Base-by-base conservation (phyloP, 2,888 invertebrate genomes). In the Sphecodes monilicornis region DNA sequence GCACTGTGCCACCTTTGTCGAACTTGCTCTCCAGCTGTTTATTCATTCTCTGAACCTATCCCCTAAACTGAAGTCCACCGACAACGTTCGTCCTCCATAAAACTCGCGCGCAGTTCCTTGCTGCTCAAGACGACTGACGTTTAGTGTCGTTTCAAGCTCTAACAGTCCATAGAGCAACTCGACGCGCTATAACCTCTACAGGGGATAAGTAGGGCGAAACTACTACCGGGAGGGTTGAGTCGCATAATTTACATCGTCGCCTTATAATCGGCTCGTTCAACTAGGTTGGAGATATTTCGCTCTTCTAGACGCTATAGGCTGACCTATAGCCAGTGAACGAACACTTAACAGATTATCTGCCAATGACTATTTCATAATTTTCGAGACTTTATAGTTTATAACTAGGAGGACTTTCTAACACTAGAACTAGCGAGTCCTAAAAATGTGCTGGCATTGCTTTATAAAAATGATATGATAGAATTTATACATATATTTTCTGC, bases 211-310 rank as follows among this genome's bases (percentile, higher is more conserved):
- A 60, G 57, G n/a, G 57, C 57, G 57, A 13, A 26, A 16, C 57
- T 60, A 29, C 57, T 29, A 29, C 57, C n/a, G 13, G 16, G 57
- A 13, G 43, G 57, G 57, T 29, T 29, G 1, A 29, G 26, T 60
- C 57, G 57, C 57, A 60, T 60, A n/a, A 60, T 26, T 60, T 60
- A 60, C 57, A 26, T 29, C 13, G 57, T 60, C 57, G 57, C 26
- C 57, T 26, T 16, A 26, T 26, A 26, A 26, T 60, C 16, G 26
- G 1, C 29, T 29, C 16, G 26, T 26, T 60, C 57, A 29, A 60
- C 26, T n/a, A 29, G n/a, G 57, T 60, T 29, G 26, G 13, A 50
- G 50, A 50, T n/a, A n/a, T n/a, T 50, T 50, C 50, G 50, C 22
- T 50, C 22, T 22, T 22, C 50, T 2, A 22, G 50, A 22, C 50